phyloP scores from a whole-genome alignment of 2,797 vertebrate genomes.

The Hipposideros larvatus region DNA sequence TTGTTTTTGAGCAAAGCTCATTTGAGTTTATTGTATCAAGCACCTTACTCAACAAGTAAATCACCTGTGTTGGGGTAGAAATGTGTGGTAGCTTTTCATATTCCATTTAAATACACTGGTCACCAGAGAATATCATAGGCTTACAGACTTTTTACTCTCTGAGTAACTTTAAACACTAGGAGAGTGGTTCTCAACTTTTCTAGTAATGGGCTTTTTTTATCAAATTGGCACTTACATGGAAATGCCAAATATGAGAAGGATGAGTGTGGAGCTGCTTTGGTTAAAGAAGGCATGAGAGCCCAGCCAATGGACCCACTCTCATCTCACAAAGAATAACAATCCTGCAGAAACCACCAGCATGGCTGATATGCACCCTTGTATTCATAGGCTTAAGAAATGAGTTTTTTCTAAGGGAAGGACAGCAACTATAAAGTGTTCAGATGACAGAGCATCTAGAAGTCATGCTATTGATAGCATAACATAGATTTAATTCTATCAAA shows the following conservation, averaged over 20 bases:
- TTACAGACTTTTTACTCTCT: not conserved
- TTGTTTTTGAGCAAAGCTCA: not conserved
- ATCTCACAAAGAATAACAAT: not conserved
- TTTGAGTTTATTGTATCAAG: not conserved
- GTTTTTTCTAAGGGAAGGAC: not conserved
- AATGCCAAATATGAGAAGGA: not conserved
- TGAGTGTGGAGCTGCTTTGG: not conserved
- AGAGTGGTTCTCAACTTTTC: not conserved
- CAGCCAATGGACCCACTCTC: not conserved
- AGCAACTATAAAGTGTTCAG: not conserved
- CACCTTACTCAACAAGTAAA: not conserved
- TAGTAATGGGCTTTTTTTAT: not conserved
- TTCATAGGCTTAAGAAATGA: not conserved
- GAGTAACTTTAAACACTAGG: not conserved
- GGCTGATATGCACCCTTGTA: too few relatives aligned
- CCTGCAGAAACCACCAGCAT: not conserved
- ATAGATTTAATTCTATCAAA: not conserved
- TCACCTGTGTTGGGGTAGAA: not conserved
- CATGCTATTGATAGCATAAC: not conserved
- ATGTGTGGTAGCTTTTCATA: not conserved
- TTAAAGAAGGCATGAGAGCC: not conserved
- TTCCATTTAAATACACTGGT: not conserved
- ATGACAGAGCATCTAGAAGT: not conserved
- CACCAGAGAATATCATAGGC: not conserved
- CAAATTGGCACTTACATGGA: not conserved